Evolutionary conservation across 2,888 invertebrate genomes (phyloP), one percentile per base, ranked within the genome.

Genomic region (Drosophila birchii): DNA sequence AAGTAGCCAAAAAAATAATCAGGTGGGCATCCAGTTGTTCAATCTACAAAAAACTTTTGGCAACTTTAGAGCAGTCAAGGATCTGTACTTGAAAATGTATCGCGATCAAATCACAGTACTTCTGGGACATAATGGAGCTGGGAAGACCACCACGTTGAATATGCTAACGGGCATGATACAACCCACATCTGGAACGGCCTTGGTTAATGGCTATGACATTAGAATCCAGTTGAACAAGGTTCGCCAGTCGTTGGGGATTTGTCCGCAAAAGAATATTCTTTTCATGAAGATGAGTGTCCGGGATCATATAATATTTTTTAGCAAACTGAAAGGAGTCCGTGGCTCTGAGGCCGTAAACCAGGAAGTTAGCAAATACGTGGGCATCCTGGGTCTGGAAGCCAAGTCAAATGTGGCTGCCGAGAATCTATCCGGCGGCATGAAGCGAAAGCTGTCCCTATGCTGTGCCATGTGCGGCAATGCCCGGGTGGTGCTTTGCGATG

Each of bases 141-240:
- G 98, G 9, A 98, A 98, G 93, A 97, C 97, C 2, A 98, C 98
- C 0, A 97, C 97, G 2, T 97, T 98, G 94, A 96, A 96, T 0
- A 97, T 98, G 95, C 92, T 98, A 47, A 97, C 97, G 59, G 98
- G 95, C 38, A 95, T 95, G 91, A 92, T 95, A 68, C 93, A 94
- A n/a, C 94, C 95, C 7, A 94, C 94, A 0, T 93, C 93, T 32
- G 96, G 96, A 0, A 94, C 95, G 6, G 95, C 96, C 0, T 90
- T 93, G 43, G 93, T 96, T n/a, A 95, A 95, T 56, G 96, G 96
- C 4, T 94, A 93, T 86, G 95, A 96, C 86, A 95, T 96, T 68
- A 86, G 94, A 16, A 93, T 91, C 1, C 94, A 92, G 14, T 91
- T 92, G 18, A 95, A 91, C 11, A 92, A 92, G 11, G 95, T 96